A percentile compares a stretch with the other conserved stretches of the same genome.
Evolutionary conservation across 2,888 invertebrate species (phyloP).

Genomic region (Amorpha juglandis): DNA sequence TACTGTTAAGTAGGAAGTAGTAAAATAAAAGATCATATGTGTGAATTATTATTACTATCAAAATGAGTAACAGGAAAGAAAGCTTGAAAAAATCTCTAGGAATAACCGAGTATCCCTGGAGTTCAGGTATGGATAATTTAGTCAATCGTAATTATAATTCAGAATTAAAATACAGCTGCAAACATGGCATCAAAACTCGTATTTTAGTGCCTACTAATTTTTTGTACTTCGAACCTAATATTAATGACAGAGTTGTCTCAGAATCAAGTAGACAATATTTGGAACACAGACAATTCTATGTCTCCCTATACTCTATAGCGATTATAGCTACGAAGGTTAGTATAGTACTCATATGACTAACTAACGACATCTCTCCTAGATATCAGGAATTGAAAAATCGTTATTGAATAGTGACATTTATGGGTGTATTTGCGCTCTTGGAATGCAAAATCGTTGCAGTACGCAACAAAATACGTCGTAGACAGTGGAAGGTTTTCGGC

Average conservation of each 20-base stretch:
- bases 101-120: conserved; percentile 68
- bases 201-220: background rate
- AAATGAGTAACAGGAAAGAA: conserved; percentile 61
- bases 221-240: background rate
- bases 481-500: background rate
- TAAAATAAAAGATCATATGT: background rate
- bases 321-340: background rate
- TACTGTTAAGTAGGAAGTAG: background rate
- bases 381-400: conserved; percentile 23
- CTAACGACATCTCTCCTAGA: conserved; percentile 17
- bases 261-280: background rate
- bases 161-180: background rate
- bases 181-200: background rate
- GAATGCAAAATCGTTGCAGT: conserved; percentile 24
- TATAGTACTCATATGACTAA: background rate
- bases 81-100: conserved; percentile 60
- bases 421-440: background rate
- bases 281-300: background rate
- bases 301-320: background rate
- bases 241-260: background rate
- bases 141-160: too few relatives aligned
- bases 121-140: conserved; percentile 60
- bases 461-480: background rate
- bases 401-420: conserved; percentile 7
- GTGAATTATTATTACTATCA: conserved; percentile 13